phyloP scores from a whole-genome alignment of 2,113 vertebrate genomes.

The Empidonax traillii region DNA sequence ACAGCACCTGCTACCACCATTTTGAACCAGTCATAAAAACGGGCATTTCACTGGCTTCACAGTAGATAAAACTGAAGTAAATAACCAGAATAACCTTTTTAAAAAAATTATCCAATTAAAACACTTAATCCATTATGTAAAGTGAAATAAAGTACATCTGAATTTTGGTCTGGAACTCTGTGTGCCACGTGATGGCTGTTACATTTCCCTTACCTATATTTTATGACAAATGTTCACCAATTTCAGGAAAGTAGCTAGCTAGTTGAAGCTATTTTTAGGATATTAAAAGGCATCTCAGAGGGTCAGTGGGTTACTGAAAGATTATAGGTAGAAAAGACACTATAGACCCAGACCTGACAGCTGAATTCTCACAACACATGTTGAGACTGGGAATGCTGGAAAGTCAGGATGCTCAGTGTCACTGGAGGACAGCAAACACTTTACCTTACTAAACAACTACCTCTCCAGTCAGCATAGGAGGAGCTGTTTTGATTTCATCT shows the following conservation, averaged over 20 bases:
- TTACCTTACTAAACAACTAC: not conserved
- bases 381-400: not conserved
- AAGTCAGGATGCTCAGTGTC: not conserved
- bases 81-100: not conserved
- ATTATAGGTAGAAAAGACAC: not conserved
- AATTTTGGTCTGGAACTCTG: not conserved
- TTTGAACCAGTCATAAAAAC: not conserved
- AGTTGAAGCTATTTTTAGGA: not conserved
- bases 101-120: not conserved
- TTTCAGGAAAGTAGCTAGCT: not conserved
- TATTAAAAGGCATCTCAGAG: not conserved
- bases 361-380: not conserved
- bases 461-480: not conserved
- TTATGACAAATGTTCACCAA: not conserved
- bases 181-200: not conserved
- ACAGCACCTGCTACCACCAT: not conserved
- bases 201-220: not conserved
- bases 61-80: not conserved
- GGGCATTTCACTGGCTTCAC: not conserved
- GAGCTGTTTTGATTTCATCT: not conserved
- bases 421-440: not conserved
- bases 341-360: not conserved
- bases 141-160: not conserved
- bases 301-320: not conserved
- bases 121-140: not conserved